Conservation (phyloP, 2,113 vertebrate species). For the Mirza zaza region DNA sequence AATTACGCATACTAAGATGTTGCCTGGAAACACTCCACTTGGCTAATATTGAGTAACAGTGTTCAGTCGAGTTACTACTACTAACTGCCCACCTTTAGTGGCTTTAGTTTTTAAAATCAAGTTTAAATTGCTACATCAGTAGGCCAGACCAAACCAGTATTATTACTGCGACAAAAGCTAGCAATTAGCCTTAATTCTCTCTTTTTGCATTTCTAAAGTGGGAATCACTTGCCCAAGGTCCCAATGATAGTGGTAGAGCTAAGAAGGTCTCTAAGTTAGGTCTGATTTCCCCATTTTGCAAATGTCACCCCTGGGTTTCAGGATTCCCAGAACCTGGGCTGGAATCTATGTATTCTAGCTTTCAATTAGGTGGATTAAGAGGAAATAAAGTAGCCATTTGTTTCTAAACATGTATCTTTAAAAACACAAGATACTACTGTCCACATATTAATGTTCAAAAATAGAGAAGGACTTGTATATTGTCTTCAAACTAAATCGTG, state of each 20-base stretch:
- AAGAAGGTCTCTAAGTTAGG: neutral
- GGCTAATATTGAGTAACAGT: slow-evolving; percentile 53
- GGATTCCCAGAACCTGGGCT: neutral
- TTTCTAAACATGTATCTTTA: neutral
- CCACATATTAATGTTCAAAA: neutral
- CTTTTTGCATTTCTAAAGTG: neutral
- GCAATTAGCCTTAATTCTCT: neutral
- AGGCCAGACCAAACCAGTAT: neutral
- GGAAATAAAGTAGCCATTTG: neutral
- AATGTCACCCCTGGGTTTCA: neutral
- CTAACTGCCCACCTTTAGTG: slow-evolving; percentile 2
- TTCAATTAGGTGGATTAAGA: neutral
- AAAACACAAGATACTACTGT: neutral
- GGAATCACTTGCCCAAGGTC: neutral
- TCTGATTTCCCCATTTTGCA: neutral
- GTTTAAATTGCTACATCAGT: neutral
- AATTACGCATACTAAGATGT: neutral
- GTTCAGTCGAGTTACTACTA: neutral
- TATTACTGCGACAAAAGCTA: slow-evolving; percentile 41
- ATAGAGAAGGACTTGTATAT: neutral
- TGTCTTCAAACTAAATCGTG: neutral
- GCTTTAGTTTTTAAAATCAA: slow-evolving; percentile 36
- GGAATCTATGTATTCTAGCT: neutral
- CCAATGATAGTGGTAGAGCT: neutral
- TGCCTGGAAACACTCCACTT: neutral